phyloP scores from a whole-genome alignment of 1,140 invertebrate species.

The Triops cancriformis region DNA sequence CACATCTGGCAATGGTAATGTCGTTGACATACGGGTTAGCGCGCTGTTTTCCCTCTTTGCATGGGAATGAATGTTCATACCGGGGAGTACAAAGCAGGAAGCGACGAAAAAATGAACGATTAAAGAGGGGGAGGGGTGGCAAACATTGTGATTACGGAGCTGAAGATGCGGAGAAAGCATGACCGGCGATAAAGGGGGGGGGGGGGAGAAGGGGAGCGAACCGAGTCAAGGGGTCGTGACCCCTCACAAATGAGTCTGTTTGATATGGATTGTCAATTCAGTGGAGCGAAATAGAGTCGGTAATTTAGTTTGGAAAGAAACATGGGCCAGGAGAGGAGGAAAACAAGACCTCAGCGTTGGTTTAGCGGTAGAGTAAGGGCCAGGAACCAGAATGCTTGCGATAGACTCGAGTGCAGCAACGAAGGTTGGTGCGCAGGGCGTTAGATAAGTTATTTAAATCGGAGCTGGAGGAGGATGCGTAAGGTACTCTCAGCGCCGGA shows the following conservation, averaged over 20 bases:
- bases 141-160: constrained; percentile 1
- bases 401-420: too few relatives aligned
- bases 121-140: neutral
- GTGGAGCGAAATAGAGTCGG: neutral
- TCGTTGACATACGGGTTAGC: neutral
- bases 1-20: constrained; percentile 1
- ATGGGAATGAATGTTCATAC: neutral
- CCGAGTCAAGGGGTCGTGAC: neutral
- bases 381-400: neutral
- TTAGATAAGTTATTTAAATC: too few relatives aligned
- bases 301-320: neutral
- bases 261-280: constrained; percentile 14
- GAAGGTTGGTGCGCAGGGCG: too few relatives aligned
- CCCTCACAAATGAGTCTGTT: constrained; percentile 7
- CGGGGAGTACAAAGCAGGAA: neutral
- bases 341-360: neutral
- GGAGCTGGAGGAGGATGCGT: too few relatives aligned
- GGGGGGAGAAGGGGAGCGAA: neutral
- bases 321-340: neutral
- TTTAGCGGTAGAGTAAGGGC: neutral
- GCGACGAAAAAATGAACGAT: neutral
- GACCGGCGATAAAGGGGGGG: neutral
- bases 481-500: too few relatives aligned
- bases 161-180: neutral
- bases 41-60: neutral